phyloP scores from a whole-genome alignment of 2,797 vertebrate genomes.

The Acanthornis magna region DNA sequence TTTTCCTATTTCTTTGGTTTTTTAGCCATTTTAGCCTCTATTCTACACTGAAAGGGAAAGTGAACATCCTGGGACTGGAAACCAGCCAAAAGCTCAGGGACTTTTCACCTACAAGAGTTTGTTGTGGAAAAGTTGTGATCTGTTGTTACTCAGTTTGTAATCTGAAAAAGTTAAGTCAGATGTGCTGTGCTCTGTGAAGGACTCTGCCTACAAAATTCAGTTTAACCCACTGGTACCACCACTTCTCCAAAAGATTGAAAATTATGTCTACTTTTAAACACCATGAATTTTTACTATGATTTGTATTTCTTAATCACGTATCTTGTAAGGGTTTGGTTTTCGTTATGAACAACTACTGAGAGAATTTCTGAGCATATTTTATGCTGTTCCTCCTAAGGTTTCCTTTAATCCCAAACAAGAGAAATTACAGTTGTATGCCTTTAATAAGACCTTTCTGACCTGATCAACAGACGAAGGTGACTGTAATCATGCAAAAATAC shows the following conservation, averaged over 20 bases:
- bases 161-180: background rate
- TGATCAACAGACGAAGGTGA: background rate
- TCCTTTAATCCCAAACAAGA: background rate
- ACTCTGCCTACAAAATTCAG: background rate
- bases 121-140: background rate
- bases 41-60: background rate
- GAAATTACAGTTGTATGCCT: background rate
- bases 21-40: background rate
- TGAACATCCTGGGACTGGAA: background rate
- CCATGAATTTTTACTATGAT: background rate
- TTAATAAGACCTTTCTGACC: background rate
- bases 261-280: background rate
- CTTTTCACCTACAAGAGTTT: background rate
- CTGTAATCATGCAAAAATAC: background rate
- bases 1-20: background rate
- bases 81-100: background rate
- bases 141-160: background rate
- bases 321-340: background rate
- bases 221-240: background rate
- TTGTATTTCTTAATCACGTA: background rate
- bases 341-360: background rate
- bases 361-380: background rate
- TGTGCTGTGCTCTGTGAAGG: background rate
- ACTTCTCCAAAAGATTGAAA: background rate
- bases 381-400: background rate